Evolutionary conservation across 2,888 invertebrate genomes (phyloP).

Genomic region (Tryphoninae sp.): DNA sequence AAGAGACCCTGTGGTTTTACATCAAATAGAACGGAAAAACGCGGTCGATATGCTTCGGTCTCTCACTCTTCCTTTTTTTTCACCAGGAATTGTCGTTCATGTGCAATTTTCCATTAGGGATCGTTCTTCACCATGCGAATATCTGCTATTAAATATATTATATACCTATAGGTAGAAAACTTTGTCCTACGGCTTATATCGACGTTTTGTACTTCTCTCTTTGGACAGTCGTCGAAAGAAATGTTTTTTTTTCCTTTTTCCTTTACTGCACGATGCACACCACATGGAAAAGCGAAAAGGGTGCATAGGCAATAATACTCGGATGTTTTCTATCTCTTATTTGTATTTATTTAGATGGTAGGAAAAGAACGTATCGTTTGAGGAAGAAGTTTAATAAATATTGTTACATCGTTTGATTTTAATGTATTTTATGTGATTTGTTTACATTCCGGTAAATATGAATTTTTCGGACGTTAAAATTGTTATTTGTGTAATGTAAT

Average conservation of each 20-base stretch:
- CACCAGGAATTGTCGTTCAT: not conserved
- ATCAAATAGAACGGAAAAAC: slow-evolving; percentile 17
- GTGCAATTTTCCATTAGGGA: not conserved
- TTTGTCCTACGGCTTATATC: not conserved
- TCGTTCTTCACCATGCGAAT: not conserved
- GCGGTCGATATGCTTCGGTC: slow-evolving; percentile 28
- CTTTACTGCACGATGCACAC: not conserved
- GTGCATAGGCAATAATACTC: no score
- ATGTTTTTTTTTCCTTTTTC: no score
- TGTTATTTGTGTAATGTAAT: no score
- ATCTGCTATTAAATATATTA: not conserved
- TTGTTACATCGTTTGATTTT: no score
- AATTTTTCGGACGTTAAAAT: not conserved
- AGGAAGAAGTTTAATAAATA: no score
- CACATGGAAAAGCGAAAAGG: not conserved
- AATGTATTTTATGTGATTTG: no score
- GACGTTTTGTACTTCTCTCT: not conserved
- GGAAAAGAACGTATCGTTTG: no score
- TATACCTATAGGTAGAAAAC: not conserved
- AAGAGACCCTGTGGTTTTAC: not conserved
- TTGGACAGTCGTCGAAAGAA: no score
- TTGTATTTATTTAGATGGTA: no score
- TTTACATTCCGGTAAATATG: not conserved
- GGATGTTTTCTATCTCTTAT: no score
- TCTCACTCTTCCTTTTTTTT: not conserved